Evolutionary conservation across 1,140 invertebrate genomes (phyloP).

Genomic region (Penaeus indicus): DNA sequence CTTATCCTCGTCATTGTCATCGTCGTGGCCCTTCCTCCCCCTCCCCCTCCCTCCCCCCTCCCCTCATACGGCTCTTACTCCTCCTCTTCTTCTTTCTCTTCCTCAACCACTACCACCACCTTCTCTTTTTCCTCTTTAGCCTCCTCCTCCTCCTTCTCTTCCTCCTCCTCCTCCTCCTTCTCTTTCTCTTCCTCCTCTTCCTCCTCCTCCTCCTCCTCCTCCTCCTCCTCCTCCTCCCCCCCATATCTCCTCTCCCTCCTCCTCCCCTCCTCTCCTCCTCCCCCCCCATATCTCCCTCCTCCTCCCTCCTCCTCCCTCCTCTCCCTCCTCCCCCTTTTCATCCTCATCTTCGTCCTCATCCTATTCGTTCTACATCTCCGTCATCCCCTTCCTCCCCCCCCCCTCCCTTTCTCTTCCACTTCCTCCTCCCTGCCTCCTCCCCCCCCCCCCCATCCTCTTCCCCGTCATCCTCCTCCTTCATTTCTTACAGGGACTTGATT

Average conservation of each 20-base stretch:
- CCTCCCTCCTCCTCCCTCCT: too few species aligned
- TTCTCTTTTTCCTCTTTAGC: too few species aligned
- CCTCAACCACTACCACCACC: too few species aligned
- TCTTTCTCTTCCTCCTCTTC: background rate
- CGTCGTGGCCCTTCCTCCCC: background rate
- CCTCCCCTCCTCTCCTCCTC: too few species aligned
- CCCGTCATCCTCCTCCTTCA: background rate
- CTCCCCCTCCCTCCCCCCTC: background rate
- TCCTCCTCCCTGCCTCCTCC: too few species aligned
- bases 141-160: too few species aligned
- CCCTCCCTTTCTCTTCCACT: background rate
- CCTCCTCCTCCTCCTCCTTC: too few species aligned
- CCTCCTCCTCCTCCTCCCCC: too few species aligned
- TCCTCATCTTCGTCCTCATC: background rate
- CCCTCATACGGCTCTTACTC: too few species aligned
- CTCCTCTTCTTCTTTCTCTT: too few species aligned
- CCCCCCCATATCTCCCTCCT: too few species aligned
- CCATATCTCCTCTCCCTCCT: too few species aligned
- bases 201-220: background rate
- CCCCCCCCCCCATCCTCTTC: background rate
- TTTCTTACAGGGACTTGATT: constrained; percentile 13
- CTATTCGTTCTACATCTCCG: background rate
- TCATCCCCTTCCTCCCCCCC: background rate
- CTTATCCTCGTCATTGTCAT: background rate
- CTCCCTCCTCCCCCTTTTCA: background rate